Evolutionary conservation across 2,888 invertebrate genomes (phyloP).

Genomic region (Apomyelois bistriatella): DNA sequence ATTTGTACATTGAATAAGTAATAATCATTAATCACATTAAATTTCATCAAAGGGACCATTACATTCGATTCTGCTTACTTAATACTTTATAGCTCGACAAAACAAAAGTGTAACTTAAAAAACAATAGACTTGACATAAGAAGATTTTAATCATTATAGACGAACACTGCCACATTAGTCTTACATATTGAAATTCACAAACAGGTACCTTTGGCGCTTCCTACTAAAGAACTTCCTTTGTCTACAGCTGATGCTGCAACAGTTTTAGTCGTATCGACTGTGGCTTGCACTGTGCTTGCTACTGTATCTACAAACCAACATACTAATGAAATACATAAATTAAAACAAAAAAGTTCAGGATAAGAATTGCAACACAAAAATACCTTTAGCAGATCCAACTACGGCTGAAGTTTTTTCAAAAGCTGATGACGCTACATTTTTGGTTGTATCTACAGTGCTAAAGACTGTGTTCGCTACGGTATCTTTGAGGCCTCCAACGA

Average conservation of each 20-base stretch:
- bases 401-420: constrained; percentile 45
- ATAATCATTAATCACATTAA: too few species aligned
- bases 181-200: not conserved
- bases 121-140: too few species aligned
- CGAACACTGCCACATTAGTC: not conserved
- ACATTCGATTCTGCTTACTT: too few species aligned
- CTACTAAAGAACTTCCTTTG: constrained; percentile 31
- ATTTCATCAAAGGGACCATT: too few species aligned
- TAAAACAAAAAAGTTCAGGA: not conserved
- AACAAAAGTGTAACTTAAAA: too few species aligned
- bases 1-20: too few species aligned
- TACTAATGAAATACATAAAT: not conserved
- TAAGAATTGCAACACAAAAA: constrained; percentile 6
- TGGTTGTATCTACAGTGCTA: constrained; percentile 46
- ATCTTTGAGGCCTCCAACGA: constrained; percentile 30
- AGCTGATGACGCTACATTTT: constrained; percentile 43
- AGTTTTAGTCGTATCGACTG: constrained; percentile 42
- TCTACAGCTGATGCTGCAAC: constrained; percentile 38
- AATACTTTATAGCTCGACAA: too few species aligned
- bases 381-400: constrained; percentile 47
- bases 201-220: constrained; percentile 33
- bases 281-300: constrained; percentile 32
- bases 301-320: constrained; percentile 10
- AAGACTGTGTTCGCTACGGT: constrained; percentile 42
- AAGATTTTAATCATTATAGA: not conserved